A percentile compares a stretch with the other conserved stretches of the same genome.
Evolutionary conservation across 2,113 vertebrate species (phyloP).

Genomic region (Cynocephalus volans): DNA sequence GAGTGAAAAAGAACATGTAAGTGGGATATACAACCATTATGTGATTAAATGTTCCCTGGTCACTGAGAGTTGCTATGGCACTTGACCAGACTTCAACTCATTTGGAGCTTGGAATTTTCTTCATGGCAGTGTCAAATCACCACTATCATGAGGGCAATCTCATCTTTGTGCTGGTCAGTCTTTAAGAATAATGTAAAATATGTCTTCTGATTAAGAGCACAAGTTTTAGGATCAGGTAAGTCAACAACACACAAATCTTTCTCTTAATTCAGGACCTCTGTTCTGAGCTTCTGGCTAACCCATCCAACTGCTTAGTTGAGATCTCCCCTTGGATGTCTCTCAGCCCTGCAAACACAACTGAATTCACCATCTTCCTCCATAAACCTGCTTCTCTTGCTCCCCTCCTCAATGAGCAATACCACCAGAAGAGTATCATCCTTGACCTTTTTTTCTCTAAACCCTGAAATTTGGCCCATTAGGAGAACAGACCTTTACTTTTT

Average conservation of each 20-base stretch:
- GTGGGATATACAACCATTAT: neutral
- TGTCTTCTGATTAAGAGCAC: slow-evolving; percentile 23
- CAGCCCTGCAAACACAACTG: neutral
- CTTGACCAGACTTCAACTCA: neutral
- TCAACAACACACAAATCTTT: neutral
- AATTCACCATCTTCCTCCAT: neutral
- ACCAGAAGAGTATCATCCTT: neutral
- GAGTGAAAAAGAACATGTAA: slow-evolving; percentile 9
- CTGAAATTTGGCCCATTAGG: neutral
- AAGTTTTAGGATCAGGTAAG: neutral
- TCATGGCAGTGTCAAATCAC: neutral
- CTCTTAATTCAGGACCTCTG: neutral
- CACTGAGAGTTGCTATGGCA: neutral
- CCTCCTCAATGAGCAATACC: neutral
- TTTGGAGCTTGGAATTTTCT: neutral
- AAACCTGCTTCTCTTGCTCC: neutral
- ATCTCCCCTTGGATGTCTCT: neutral
- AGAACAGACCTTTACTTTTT: slow-evolving; percentile 21
- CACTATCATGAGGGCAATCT: neutral
- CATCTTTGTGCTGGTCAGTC: neutral
- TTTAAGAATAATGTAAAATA: slow-evolving; percentile 21
- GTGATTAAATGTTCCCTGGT: neutral
- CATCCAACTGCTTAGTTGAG: neutral
- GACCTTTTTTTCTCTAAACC: neutral
- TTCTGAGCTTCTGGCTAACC: neutral